Evolutionary conservation across 2,113 vertebrate species (phyloP).

Genomic region (Turnix velox): DNA sequence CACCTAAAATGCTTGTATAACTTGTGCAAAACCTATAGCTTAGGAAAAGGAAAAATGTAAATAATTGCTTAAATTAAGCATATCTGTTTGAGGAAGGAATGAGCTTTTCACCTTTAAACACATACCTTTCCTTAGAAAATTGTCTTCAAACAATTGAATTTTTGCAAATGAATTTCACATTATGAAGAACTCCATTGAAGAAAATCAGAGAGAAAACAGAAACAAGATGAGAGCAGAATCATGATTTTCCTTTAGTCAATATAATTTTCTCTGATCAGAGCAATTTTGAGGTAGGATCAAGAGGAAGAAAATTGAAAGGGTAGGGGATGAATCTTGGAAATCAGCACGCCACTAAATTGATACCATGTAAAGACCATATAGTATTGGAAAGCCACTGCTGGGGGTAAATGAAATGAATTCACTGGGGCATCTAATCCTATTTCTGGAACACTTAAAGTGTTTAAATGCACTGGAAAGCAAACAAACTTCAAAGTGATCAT

Average conservation of each 20-base stretch:
- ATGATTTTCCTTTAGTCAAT: neutral
- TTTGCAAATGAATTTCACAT: neutral
- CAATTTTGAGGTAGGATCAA: conserved; percentile 59
- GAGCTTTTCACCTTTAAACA: neutral
- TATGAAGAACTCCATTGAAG: neutral
- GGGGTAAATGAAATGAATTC: conserved; percentile 81
- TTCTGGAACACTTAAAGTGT: conserved; percentile 78
- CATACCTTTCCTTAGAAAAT: neutral
- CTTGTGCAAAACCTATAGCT: neutral
- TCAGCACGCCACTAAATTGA: conserved; percentile 77
- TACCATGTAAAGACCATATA: conserved; percentile 74
- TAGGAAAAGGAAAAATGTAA: neutral
- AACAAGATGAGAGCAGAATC: neutral
- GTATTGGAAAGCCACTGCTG: conserved; percentile 78
- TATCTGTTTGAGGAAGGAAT: neutral
- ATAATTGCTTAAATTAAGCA: neutral
- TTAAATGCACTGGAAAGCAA: conserved; percentile 81
- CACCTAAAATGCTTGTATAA: neutral
- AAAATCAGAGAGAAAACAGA: conserved; percentile 6
- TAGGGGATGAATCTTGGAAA: conserved; percentile 69
- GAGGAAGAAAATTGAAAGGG: conserved; percentile 66
- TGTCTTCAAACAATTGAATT: neutral
- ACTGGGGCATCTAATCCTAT: conserved; percentile 85
- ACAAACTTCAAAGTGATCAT: conserved; percentile 86
- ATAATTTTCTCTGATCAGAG: conserved; percentile 17